These are phyloP conservation scores for Pantherophis alleghaniensis DNA, from an alignment of 2,797 vertebrate species.

Conservation along the genomic window DNA sequence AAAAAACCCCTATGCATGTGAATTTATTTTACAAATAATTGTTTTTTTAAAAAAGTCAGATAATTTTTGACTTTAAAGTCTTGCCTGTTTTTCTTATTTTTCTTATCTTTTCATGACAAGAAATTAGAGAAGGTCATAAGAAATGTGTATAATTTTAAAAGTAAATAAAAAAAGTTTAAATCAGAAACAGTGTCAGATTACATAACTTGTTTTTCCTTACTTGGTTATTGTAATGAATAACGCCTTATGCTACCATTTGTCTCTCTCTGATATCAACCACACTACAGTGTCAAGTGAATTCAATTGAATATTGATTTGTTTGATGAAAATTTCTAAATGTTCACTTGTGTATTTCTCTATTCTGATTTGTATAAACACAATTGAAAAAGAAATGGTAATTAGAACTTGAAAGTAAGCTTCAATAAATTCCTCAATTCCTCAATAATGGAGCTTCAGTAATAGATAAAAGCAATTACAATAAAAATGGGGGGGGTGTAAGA, in stretches of 20 bases:
- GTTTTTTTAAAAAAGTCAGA: no score
- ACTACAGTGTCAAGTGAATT: background rate
- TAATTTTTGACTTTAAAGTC: background rate
- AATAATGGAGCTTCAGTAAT: background rate
- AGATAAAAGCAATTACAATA: background rate
- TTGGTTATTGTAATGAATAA: background rate
- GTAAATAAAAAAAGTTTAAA: background rate
- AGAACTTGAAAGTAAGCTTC: background rate
- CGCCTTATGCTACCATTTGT: background rate
- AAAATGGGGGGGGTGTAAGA: background rate
- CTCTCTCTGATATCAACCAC: background rate
- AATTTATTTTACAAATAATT: background rate
- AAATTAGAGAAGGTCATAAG: background rate
- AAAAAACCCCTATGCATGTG: background rate
- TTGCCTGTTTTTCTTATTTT: background rate
- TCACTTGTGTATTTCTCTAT: background rate
- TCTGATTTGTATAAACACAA: background rate
- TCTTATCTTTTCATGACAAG: background rate
- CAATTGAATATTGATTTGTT: background rate
- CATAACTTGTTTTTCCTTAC: background rate
- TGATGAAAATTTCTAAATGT: background rate
- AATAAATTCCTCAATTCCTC: background rate
- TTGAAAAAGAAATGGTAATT: background rate
- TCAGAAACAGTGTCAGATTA: background rate
- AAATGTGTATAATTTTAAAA: background rate